phyloP scores from a whole-genome alignment of 2,797 vertebrate genomes.

The Acanthornis magna region DNA sequence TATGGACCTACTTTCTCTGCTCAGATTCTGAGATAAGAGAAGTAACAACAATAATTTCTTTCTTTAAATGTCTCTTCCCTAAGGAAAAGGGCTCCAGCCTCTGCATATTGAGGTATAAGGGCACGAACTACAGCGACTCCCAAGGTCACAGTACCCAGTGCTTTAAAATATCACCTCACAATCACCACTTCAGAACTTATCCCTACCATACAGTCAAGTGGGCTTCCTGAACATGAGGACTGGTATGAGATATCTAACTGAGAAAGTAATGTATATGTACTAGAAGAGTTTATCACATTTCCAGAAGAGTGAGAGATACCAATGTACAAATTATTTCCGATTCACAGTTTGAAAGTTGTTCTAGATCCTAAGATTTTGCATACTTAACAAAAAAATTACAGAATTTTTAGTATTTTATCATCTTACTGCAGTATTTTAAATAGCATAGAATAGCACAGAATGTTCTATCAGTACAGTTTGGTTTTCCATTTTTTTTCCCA shows the following conservation, averaged over 20 bases:
- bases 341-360: not conserved
- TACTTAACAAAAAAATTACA: not conserved
- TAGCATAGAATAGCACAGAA: not conserved
- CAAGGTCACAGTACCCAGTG: not conserved
- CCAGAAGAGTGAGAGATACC: not conserved
- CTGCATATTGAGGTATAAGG: not conserved
- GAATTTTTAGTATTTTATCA: not conserved
- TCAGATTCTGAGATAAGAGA: not conserved
- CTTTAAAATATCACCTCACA: not conserved
- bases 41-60: not conserved
- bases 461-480: not conserved
- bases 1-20: not conserved
- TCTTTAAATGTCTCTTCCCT: not conserved
- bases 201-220: not conserved
- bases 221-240: not conserved
- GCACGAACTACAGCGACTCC: not conserved
- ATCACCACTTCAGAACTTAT: not conserved
- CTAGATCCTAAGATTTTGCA: not conserved
- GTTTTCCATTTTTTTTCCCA: not conserved
- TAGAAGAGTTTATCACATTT: not conserved
- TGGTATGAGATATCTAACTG: not conserved
- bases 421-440: not conserved
- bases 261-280: not conserved
- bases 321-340: not conserved
- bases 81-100: not conserved